phyloP scores from a whole-genome alignment of 1,140 invertebrate genomes.

The Camponotus pennsylvanicus region DNA sequence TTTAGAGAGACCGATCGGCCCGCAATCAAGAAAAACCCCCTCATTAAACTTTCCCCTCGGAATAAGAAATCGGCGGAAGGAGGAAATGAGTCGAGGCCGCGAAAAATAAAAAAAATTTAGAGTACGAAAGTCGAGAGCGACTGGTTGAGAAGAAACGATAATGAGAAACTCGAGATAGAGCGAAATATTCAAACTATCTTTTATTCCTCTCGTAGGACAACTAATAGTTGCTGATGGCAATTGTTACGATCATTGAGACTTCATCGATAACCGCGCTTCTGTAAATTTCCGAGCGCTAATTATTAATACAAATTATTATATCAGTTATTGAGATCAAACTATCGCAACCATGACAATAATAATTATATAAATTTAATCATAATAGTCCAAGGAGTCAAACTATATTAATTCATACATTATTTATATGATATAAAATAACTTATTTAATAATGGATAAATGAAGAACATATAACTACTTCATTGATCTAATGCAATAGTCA shows the following conservation, averaged over 20 bases:
- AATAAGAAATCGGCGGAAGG: conserved; percentile 42
- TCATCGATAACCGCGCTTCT: conserved; percentile 8
- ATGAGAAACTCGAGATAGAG: conserved; percentile 51
- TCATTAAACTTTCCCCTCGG: conserved; percentile 56
- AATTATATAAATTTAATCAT: conserved; percentile 33
- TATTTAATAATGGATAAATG: conserved; percentile 36
- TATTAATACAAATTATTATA: conserved; percentile 35
- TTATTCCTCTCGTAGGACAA: conserved; percentile 1
- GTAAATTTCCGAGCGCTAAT: conserved; percentile 16
- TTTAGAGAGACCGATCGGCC: conserved; percentile 46
- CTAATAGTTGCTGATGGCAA: neutral
- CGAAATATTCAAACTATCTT: conserved; percentile 62
- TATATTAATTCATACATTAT: conserved; percentile 34
- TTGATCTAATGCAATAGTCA: conserved; percentile 1
- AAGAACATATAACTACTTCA: conserved; percentile 18
- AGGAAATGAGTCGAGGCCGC: conserved; percentile 13
- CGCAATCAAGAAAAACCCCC: conserved; percentile 41
- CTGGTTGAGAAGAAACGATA: conserved; percentile 20
- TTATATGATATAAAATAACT: conserved; percentile 2
- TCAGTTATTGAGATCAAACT: conserved; percentile 18
- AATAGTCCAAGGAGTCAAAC: neutral
- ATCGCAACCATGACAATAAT: neutral
- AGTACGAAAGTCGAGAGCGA: neutral
- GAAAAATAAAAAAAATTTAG: conserved; percentile 23
- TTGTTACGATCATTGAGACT: neutral